phyloP scores from a whole-genome alignment of 2,113 vertebrate species.

The Emberiza fucata region DNA sequence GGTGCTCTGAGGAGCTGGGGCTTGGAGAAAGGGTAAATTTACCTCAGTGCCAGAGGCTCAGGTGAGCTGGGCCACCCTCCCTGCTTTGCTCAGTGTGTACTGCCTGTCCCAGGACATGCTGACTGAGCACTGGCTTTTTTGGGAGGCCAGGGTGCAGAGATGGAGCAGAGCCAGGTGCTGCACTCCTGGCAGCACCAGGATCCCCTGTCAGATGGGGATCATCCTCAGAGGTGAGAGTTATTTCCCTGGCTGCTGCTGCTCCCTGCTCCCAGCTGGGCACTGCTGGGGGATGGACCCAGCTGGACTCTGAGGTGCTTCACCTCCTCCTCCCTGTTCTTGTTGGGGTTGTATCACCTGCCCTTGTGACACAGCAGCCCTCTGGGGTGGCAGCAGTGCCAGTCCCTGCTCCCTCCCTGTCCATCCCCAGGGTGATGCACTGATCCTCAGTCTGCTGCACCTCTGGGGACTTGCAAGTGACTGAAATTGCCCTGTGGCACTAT shows the following conservation, averaged over 20 bases:
- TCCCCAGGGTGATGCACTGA: fast-evolving
- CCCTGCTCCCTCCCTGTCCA: not conserved
- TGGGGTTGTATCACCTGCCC: not conserved
- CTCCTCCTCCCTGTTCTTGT: not conserved
- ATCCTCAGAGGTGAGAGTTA: not conserved
- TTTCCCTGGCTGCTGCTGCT: not conserved
- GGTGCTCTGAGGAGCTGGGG: not conserved
- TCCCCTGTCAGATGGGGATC: not conserved
- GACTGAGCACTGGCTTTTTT: not conserved
- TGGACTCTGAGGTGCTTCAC: not conserved
- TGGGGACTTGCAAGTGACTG: not conserved
- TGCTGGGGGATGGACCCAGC: not conserved
- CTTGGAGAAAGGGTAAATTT: not conserved
- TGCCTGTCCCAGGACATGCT: not conserved
- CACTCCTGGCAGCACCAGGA: not conserved
- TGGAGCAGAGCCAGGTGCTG: not conserved
- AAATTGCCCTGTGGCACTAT: fast-evolving
- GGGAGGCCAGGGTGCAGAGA: fast-evolving
- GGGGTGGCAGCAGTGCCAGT: not conserved
- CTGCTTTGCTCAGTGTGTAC: not conserved
- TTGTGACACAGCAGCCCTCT: not conserved
- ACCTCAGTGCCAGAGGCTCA: fast-evolving
- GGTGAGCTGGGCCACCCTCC: not conserved
- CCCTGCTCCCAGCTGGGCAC: not conserved
- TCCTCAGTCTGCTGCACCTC: not conserved